These are phyloP conservation scores for Barnardius zonarius DNA, from an alignment of 2,113 vertebrate species.

Conservation along the genomic window DNA sequence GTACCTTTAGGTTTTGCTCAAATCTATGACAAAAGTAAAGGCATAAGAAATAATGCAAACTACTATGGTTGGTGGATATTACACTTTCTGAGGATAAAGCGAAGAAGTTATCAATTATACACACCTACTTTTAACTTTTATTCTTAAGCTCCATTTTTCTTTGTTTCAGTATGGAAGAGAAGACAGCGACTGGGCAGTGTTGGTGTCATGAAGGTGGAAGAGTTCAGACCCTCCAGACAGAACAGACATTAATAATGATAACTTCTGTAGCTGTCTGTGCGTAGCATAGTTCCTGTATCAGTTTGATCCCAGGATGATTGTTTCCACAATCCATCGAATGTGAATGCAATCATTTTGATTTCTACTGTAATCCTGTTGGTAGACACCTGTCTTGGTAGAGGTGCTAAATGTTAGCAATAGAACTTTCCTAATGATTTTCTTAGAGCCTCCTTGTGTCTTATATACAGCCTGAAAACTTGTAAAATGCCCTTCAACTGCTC, in stretches of 20 bases:
- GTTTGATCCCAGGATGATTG: slow-evolving; percentile 23
- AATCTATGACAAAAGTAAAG: background rate
- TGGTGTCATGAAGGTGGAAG: slow-evolving; percentile 68
- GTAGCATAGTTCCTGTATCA: slow-evolving; percentile 43
- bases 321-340: slow-evolving; percentile 41
- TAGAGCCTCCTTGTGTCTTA: slow-evolving; percentile 57
- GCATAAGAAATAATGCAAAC: background rate
- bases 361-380: slow-evolving; percentile 38
- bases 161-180: slow-evolving; percentile 79
- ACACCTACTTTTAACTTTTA: background rate
- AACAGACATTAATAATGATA: background rate
- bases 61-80: background rate
- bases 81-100: background rate
- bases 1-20: background rate
- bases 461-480: slow-evolving; percentile 17
- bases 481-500: slow-evolving; percentile 65
- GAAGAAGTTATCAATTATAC: background rate
- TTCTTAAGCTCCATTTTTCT: slow-evolving; percentile 44
- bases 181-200: slow-evolving; percentile 76
- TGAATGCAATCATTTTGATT: slow-evolving; percentile 48
- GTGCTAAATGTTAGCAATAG: slow-evolving; percentile 69
- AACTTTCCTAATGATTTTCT: slow-evolving; percentile 40
- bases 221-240: background rate
- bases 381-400: slow-evolving; percentile 58
- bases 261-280: slow-evolving; percentile 40